Percentiles rank a stretch among this genome's conserved stretches.
These are phyloP conservation scores for Anguilla rostrata DNA, from an alignment of 2,113 vertebrate species.

Conservation along the genomic window DNA sequence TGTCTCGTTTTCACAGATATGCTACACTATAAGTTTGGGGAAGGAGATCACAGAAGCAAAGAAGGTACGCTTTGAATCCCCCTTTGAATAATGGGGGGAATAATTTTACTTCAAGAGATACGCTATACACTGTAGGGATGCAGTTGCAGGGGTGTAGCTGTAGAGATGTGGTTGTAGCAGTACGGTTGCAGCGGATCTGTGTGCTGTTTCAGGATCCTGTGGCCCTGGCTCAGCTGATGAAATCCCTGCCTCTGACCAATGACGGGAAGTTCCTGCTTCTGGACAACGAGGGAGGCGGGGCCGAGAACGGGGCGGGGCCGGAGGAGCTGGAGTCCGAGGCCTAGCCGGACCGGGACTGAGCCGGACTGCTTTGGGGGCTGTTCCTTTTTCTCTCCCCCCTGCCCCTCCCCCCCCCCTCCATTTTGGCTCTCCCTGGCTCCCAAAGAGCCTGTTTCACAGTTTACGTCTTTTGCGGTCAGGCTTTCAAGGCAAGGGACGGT, in stretches of 20 bases:
- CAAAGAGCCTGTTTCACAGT: background rate
- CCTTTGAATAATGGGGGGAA: background rate
- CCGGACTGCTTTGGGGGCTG: too few relatives aligned
- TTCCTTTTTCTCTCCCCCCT: too few relatives aligned
- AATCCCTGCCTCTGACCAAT: slow-evolving; percentile 85
- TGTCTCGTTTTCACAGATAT: slow-evolving; percentile 77
- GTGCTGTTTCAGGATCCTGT: slow-evolving; percentile 79
- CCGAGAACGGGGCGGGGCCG: slow-evolving; percentile 60
- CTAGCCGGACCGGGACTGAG: slow-evolving; percentile 48
- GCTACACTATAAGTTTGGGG: slow-evolving; percentile 89
- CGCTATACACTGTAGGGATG: background rate
- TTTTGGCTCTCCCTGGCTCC: background rate
- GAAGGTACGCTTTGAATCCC: slow-evolving; percentile 72
- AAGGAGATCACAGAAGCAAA: slow-evolving; percentile 91
- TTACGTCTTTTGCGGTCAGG: too few relatives aligned
- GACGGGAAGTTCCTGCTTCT: slow-evolving; percentile 92
- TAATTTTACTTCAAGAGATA: too few relatives aligned
- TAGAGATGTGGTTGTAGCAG: too few relatives aligned
- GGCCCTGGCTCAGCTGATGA: slow-evolving; percentile 88
- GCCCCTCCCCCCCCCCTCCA: too few relatives aligned
- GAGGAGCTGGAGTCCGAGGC: slow-evolving; percentile 90
- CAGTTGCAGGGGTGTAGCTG: too few relatives aligned
- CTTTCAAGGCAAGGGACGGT: too few relatives aligned
- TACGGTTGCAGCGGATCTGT: background rate
- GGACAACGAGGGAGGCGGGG: slow-evolving; percentile 66